Percentiles rank a stretch among this genome's conserved stretches.
These are phyloP conservation scores for Catostomus latipinnis DNA, from an alignment of 2,797 vertebrate genomes.

Conservation along the genomic window DNA sequence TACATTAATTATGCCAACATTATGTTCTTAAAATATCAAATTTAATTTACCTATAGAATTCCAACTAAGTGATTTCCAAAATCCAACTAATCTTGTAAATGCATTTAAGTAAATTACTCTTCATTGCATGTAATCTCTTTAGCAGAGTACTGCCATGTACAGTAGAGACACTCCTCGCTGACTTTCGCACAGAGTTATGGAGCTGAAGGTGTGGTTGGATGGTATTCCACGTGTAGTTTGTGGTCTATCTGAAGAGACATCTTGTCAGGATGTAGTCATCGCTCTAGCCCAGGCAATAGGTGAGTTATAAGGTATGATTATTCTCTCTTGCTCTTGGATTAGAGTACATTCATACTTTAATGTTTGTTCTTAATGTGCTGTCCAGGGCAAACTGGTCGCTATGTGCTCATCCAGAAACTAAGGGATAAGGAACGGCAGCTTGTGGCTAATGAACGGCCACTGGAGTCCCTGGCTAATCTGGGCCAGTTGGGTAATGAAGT, in stretches of 20 bases:
- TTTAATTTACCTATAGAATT: neutral
- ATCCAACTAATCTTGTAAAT: neutral
- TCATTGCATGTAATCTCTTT: slow-evolving; percentile 9
- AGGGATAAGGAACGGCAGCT: slow-evolving; percentile 87
- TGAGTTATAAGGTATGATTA: slow-evolving; percentile 63
- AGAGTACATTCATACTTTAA: neutral
- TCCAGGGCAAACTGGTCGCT: slow-evolving; percentile 93
- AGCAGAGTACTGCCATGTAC: slow-evolving; percentile 45
- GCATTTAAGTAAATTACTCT: neutral
- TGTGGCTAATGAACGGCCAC: slow-evolving; percentile 83
- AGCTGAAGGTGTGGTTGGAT: slow-evolving; percentile 95
- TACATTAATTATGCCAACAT: too few species aligned
- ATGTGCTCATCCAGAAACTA: slow-evolving; percentile 87
- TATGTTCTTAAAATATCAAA: neutral
- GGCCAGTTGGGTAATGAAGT: slow-evolving; percentile 88
- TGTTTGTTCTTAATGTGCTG: slow-evolving; percentile 20
- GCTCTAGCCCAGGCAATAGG: slow-evolving; percentile 90
- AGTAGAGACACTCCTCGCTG: slow-evolving; percentile 43
- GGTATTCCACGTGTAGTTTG: slow-evolving; percentile 90
- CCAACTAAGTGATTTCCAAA: neutral
- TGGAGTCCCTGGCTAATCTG: slow-evolving; percentile 85
- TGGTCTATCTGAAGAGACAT: slow-evolving; percentile 87
- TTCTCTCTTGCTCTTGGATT: neutral
- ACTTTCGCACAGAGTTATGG: slow-evolving; percentile 76
- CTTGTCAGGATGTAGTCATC: slow-evolving; percentile 94